A percentile compares a stretch with the other conserved stretches of the same genome.
These are phyloP conservation scores for Papilio polytes DNA, from an alignment of 1,140 invertebrate species.

Conservation along the genomic window DNA sequence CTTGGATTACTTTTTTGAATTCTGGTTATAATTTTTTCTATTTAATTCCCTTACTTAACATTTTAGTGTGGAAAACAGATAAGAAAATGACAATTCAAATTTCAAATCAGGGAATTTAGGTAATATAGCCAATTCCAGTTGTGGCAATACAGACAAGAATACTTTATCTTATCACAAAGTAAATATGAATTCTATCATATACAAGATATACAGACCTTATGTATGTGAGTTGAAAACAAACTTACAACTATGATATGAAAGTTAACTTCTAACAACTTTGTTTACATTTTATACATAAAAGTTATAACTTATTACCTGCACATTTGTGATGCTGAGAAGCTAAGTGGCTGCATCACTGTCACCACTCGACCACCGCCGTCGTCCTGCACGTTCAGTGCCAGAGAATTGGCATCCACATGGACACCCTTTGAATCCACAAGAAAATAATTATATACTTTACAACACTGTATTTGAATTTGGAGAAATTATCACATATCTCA, in stretches of 20 bases:
- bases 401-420: constrained; percentile 65
- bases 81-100: constrained; percentile 7
- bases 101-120: not conserved
- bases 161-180: not conserved
- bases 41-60: not conserved
- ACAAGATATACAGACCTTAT: not conserved
- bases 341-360: constrained; percentile 70
- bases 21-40: no score
- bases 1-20: no score
- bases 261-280: not conserved
- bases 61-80: not conserved
- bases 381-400: constrained; percentile 72
- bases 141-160: not conserved
- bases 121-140: not conserved
- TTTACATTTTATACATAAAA: not conserved
- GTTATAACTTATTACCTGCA: constrained; percentile 62
- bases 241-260: not conserved
- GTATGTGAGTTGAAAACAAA: not conserved
- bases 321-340: constrained; percentile 64
- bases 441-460: not conserved
- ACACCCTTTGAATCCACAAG: constrained; percentile 54
- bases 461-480: not conserved
- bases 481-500: not conserved
- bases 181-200: not conserved
- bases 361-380: constrained; percentile 66